Conservation (phyloP, 37 sponge, comb jelly and placozoan species). For the Lycopodina hypogea region DNA sequence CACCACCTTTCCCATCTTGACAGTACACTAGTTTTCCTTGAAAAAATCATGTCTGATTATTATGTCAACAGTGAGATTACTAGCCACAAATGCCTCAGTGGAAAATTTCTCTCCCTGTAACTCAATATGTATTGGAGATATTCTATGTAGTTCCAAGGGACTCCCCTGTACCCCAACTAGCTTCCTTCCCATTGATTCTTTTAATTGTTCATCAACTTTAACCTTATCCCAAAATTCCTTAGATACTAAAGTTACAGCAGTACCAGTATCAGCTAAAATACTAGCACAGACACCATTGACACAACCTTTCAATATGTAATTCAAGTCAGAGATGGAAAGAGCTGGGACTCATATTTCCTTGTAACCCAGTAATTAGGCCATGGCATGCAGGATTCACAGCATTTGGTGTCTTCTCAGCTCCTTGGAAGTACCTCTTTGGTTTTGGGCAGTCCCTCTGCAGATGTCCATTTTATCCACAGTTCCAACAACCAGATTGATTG, state of each 20-base stretch:
- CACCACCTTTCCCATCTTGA: background rate
- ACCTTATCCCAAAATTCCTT: slow-evolving; percentile 25
- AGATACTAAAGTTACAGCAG: slow-evolving; percentile 24
- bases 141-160: too few relatives aligned
- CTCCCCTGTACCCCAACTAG: too few relatives aligned
- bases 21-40: background rate
- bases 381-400: too few relatives aligned
- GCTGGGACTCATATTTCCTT: background rate
- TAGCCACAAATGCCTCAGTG: too few relatives aligned
- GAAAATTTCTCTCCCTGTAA: background rate
- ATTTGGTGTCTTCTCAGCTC: too few relatives aligned
- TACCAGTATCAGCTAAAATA: slow-evolving; percentile 33
- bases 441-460: background rate
- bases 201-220: background rate
- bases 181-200: background rate
- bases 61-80: too few relatives aligned
- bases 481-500: background rate
- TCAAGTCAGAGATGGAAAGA: too few relatives aligned
- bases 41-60: slow-evolving; percentile 30
- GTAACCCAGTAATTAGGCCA: too few relatives aligned
- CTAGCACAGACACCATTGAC: slow-evolving; percentile 7
- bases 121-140: background rate
- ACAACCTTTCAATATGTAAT: background rate
- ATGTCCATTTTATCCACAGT: background rate
- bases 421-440: too few relatives aligned